Evolutionary conservation across 2,888 invertebrate species (phyloP), one percentile per base, ranked within the genome.

Genomic region (Iphiclides podalirius): DNA sequence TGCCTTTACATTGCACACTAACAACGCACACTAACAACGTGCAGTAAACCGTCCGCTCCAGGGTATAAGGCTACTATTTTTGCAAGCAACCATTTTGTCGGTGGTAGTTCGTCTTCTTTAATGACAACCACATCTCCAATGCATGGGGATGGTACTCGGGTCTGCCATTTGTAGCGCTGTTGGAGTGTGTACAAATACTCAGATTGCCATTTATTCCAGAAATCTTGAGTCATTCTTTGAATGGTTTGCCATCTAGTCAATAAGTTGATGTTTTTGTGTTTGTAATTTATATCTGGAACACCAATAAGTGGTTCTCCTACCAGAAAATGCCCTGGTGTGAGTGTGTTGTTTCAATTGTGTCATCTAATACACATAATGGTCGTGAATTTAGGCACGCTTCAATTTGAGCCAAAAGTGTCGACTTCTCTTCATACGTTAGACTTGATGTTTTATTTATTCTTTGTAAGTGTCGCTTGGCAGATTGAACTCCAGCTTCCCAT

Each of bases 401-500:
- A 3, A 60, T 37, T 33, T 60, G 53, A 7, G 47, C 23, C n/a
- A 60, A 34, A 0, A 59, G 37, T 4, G 58, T 60, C 1, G 55
- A 34, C 14, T 59, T 1, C 33, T 57, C 57, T 31, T 60, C 57
- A 39, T 35, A 60, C 1, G 54, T 60, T 1, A 56, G 42, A 6
- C 9, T 36, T 2, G 8, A 4, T 11, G n/a, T 11, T 15, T 3
- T 23, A 13, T 23, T 17, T 1, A 44, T 8, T n/a, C 12, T 44
- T 11, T 11, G 7, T 36, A 44, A 36, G 26, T 35, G 36, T 4
- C 46, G 23, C 44, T 59, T 59, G 0, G 40, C 35, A 2, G 47
- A 57, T 7, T 43, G 52, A 1, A 62, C 47, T 2, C 55, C 59
- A 4, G 59, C 54, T 37, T 63, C 63, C 63, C 60, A 63, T 2